These are phyloP conservation scores for Fistularia commersonii DNA, from an alignment of 2,797 vertebrate species.

Conservation along the genomic window DNA sequence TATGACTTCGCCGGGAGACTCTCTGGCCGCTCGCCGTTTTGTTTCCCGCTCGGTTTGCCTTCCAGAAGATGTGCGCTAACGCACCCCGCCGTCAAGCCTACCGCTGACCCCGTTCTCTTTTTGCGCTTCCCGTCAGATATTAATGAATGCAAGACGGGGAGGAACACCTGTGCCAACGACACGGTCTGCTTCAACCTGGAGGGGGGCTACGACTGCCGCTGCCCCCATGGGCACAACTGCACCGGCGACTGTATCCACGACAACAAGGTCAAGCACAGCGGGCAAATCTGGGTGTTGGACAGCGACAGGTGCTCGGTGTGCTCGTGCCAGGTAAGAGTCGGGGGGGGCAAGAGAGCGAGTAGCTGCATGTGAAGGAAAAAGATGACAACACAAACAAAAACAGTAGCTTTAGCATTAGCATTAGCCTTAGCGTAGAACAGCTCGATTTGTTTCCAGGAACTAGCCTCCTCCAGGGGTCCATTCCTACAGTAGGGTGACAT, in stretches of 20 bases:
- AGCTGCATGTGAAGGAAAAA: conserved; percentile 1
- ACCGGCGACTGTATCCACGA: conserved; percentile 94
- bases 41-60: too few relatives aligned
- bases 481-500: too few relatives aligned
- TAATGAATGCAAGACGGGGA: conserved; percentile 91
- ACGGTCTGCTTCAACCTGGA: conserved; percentile 98
- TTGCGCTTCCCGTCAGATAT: conserved; percentile 79
- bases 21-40: too few relatives aligned
- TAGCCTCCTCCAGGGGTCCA: too few relatives aligned
- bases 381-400: neutral
- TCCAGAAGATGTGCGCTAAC: too few relatives aligned
- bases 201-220: conserved; percentile 94
- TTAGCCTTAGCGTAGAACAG: too few relatives aligned
- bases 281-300: conserved; percentile 97
- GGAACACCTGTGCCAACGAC: conserved; percentile 95
- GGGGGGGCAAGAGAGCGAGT: conserved; percentile 3
- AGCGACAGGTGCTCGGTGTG: conserved; percentile 96
- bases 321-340: conserved; percentile 88
- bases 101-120: conserved; percentile 23
- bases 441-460: too few relatives aligned
- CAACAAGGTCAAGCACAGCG: conserved; percentile 91
- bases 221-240: conserved; percentile 96
- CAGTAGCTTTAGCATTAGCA: too few relatives aligned
- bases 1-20: conserved; percentile 45
- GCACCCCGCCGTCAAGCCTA: too few relatives aligned